Evolutionary conservation across 2,797 vertebrate species (phyloP), one percentile per base, ranked within the genome.

Genomic region (Saxicola maurus): DNA sequence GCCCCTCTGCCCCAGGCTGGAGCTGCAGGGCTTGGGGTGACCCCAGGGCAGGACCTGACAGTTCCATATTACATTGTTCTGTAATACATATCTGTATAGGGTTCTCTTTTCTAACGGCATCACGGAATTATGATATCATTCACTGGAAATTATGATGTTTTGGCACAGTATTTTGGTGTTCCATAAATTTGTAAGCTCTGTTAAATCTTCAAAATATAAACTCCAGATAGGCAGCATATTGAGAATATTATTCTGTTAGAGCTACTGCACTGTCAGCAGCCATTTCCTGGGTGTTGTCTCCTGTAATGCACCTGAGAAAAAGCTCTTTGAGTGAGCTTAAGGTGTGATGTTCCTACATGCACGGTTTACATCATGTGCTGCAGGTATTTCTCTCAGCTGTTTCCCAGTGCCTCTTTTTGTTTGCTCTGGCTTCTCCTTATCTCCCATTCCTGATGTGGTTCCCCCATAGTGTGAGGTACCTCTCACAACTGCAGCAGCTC

Each of bases 321-420:
- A 61, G 15, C 27, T 19, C 11, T 21, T 40, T 0, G 0, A 4
- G 6, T n/a, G 31, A 25, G 13, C 31, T 45, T 57, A 4, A 1
- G 74, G 13, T 87, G 49, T 18, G 48, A 6, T 35, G 20, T 10
- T n/a, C 27, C 55, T 59, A 10, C 40, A 27, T 33, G 24, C 23
- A 40, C 0, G 2, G 11, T 37, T 69, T 87, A 48, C 5, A 1
- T 75, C 5, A 2, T 33, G 40, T 25, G 49, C 30, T 75, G 69
- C 62, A 76, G 64, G 5, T 52, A 11, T 51, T 92, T 59, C 67
- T 74, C 42, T 74, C 42, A 45, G 30, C 67, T 84, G 62, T 38
- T 78, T 65, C 10, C 64, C 38, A 6, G 2, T 10, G 30, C 60
- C 46, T 42, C 10, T 61, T 86, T 59, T 43, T 79, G 12, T 33